A percentile compares a stretch with the other conserved stretches of the same genome.
phyloP scores from a whole-genome alignment of 2,113 vertebrate species.

The Chionomys nivalis region DNA sequence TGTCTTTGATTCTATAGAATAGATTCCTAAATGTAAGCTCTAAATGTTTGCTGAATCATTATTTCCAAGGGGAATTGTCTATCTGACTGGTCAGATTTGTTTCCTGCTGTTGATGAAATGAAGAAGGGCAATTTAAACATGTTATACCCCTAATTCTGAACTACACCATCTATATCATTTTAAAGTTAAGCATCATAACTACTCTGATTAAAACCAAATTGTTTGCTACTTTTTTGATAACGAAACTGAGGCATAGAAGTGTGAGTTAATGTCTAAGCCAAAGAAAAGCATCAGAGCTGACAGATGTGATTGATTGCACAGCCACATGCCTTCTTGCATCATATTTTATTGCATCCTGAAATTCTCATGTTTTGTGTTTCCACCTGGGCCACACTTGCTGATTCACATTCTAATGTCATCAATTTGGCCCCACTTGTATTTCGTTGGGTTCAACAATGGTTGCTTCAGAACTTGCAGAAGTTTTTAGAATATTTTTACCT shows the following conservation, averaged over 20 bases:
- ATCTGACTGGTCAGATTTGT: background rate
- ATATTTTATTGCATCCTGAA: too few relatives aligned
- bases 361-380: background rate
- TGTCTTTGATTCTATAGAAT: background rate
- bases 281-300: background rate
- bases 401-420: background rate
- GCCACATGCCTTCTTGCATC: fast-evolving
- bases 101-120: background rate
- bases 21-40: background rate
- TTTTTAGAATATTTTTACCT: background rate
- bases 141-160: background rate
- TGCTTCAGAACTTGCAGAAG: background rate
- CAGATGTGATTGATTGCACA: background rate
- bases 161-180: background rate
- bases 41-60: background rate
- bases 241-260: background rate
- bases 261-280: background rate
- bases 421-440: background rate
- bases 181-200: background rate
- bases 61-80: background rate
- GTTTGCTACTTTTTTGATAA: background rate
- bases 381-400: background rate
- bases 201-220: background rate
- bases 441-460: background rate
- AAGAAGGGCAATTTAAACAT: background rate